phyloP scores from a whole-genome alignment of 2,888 invertebrate genomes.

The Punctoribates punctum region DNA sequence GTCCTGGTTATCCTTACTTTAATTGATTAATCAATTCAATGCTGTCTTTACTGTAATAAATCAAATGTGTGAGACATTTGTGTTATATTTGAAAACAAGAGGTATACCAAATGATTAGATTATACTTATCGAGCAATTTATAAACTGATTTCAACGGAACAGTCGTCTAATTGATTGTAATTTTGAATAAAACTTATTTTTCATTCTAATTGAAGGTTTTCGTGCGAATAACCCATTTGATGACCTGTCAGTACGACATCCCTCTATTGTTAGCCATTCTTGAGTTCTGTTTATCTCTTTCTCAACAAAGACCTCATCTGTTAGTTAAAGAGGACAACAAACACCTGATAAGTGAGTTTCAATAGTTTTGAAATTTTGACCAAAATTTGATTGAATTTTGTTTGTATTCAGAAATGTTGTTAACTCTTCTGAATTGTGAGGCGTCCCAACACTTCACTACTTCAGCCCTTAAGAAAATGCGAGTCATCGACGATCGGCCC shows the following conservation, averaged over 20 bases:
- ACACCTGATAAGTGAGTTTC: slow-evolving; percentile 45
- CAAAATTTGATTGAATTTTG: not conserved
- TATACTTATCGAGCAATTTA: no score
- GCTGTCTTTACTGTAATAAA: no score
- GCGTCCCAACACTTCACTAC: slow-evolving; percentile 41
- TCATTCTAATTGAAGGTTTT: slow-evolving; percentile 24
- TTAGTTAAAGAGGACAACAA: slow-evolving; percentile 42
- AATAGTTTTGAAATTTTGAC: not conserved
- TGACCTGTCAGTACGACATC: slow-evolving; percentile 46
- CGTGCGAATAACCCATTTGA: slow-evolving; percentile 42
- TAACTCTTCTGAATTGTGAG: slow-evolving; percentile 44
- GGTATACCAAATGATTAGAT: no score
- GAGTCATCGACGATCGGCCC: slow-evolving; percentile 42
- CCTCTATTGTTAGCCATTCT: slow-evolving; percentile 41
- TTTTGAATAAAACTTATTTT: not conserved
- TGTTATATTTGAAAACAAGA: no score
- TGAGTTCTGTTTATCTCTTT: slow-evolving; percentile 43
- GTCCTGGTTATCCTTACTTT: no score
- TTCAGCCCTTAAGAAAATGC: slow-evolving; percentile 39
- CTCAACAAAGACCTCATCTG: slow-evolving; percentile 42
- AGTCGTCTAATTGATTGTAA: no score
- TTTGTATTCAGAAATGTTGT: slow-evolving; percentile 40
- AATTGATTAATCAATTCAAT: no score
- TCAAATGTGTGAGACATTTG: no score
- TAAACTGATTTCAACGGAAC: no score